phyloP scores from a whole-genome alignment of 1,140 invertebrate genomes.

The Theocolax elegans region DNA sequence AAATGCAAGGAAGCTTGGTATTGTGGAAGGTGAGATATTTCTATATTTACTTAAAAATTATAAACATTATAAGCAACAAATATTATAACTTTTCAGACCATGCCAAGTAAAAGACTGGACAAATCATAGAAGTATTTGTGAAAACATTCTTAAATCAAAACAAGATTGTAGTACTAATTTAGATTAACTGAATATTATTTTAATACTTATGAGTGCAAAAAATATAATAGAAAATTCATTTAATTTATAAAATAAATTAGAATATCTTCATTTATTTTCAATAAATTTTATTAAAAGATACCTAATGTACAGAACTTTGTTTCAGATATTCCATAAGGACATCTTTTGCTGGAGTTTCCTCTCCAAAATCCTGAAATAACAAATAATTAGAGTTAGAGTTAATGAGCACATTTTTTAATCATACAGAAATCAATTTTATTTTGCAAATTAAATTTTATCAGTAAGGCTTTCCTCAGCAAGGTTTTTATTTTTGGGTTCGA shows the following conservation, averaged over 20 bases:
- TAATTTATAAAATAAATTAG: constrained; percentile 39
- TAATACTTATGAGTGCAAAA: not conserved
- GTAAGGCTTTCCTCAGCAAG: constrained; percentile 60
- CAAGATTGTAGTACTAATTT: constrained; percentile 26
- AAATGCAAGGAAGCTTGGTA: constrained; percentile 68
- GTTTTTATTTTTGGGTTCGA: constrained; percentile 59
- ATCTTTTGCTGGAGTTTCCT: constrained; percentile 93
- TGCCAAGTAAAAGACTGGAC: constrained; percentile 67
- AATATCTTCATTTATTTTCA: constrained; percentile 43
- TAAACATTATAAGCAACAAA: not conserved
- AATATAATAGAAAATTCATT: constrained; percentile 4
- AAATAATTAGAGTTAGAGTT: constrained; percentile 35
- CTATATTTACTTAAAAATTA: not conserved
- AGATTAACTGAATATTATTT: constrained; percentile 6
- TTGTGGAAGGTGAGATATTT: constrained; percentile 63
- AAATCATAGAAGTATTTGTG: constrained; percentile 60
- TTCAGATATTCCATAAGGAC: constrained; percentile 92
- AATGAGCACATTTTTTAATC: too few species aligned
- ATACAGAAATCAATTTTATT: constrained; percentile 19
- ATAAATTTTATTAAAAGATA: constrained; percentile 60
- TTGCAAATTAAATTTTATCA: constrained; percentile 46
- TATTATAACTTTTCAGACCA: constrained; percentile 52
- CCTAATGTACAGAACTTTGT: constrained; percentile 67
- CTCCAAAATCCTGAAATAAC: constrained; percentile 87
- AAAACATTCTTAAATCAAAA: constrained; percentile 46